Percentiles rank a stretch among this genome's conserved stretches.
Evolutionary conservation across 1,140 invertebrate species (phyloP).

Genomic region (Brachionus rotundiformis): DNA sequence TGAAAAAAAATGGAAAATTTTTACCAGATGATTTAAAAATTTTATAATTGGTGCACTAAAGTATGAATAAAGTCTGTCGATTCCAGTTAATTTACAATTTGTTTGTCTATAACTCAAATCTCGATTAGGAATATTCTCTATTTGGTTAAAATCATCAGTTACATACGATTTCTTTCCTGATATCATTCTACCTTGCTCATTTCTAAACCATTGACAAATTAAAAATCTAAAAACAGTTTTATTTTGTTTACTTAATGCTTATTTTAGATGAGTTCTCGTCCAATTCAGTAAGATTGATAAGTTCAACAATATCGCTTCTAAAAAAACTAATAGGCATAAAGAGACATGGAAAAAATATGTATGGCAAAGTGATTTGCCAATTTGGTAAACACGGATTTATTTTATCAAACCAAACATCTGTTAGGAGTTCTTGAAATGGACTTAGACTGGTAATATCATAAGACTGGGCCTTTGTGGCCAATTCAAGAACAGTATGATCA

Average conservation of each 20-base stretch:
- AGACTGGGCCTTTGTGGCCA: conserved; percentile 12
- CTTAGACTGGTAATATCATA: conserved; percentile 31
- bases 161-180: not conserved
- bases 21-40: conserved; percentile 51
- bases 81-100: conserved; percentile 27
- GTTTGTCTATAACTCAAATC: conserved; percentile 42
- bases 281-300: conserved; percentile 49
- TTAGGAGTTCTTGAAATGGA: conserved; percentile 33
- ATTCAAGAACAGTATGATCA: conserved; percentile 26
- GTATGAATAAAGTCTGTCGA: conserved; percentile 38
- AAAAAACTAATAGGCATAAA: conserved; percentile 48
- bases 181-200: not conserved
- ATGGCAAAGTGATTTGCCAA: conserved; percentile 46
- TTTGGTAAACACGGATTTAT: conserved; percentile 33
- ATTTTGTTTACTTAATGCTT: conserved; percentile 26
- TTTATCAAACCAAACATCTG: conserved; percentile 52
- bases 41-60: conserved; percentile 49
- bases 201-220: conserved; percentile 29
- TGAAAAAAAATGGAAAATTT: not conserved
- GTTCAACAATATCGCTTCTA: conserved; percentile 43
- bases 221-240: not conserved
- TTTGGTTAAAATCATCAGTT: not conserved
- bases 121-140: conserved; percentile 40
- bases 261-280: conserved; percentile 44
- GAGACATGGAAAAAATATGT: conserved; percentile 34